Evolutionary conservation across 2,888 invertebrate species (phyloP), one percentile per base, ranked within the genome.

Genomic region (Eupithecia subumbrata): DNA sequence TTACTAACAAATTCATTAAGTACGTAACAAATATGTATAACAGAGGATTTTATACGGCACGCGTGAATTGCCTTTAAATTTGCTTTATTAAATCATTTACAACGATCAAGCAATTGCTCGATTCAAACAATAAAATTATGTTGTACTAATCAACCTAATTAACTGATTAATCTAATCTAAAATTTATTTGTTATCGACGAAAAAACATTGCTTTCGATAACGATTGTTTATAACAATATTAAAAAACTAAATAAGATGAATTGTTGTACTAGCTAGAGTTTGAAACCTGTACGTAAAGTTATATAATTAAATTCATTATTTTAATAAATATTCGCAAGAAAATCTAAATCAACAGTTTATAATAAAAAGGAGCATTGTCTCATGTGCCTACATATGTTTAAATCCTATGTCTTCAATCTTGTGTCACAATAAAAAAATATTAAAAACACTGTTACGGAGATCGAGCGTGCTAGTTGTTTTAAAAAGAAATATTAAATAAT

Each of bases 1-100:
- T 63, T 48, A 63, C 72, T 18, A 77, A 77, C 67, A 72, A 74
- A 74, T 67, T 74, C 71, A 52, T 63, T 43, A n/a, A n/a, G n/a
- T n/a, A 52, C 63, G 73, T 60, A 60, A 60, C 14, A 25, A 25
- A 25, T 22, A 60, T 22, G 14, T 60, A 25, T 60, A 60, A 60
- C 60, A 60, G 25, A 25, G 5, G 60, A 60, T 60, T 60, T 60
- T 25, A 56, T 25, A 25, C 22, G 60, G 60, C 22, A 60, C 5
- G 25, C 25, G 25, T 25, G 60, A 25, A 60, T 60, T 5, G 5
- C 22, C 14, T 14, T 25, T 22, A 56, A 22, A 2, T 3, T 52
- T 52, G n/a, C n/a, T 56, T 56, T n/a, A 52, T 22, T 22, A 22
- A 56, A 9, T 60, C 25, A 25, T 60, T 60, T 52, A 0, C 14